phyloP scores from a whole-genome alignment of 2,113 vertebrate genomes.

The Heterotis niloticus region DNA sequence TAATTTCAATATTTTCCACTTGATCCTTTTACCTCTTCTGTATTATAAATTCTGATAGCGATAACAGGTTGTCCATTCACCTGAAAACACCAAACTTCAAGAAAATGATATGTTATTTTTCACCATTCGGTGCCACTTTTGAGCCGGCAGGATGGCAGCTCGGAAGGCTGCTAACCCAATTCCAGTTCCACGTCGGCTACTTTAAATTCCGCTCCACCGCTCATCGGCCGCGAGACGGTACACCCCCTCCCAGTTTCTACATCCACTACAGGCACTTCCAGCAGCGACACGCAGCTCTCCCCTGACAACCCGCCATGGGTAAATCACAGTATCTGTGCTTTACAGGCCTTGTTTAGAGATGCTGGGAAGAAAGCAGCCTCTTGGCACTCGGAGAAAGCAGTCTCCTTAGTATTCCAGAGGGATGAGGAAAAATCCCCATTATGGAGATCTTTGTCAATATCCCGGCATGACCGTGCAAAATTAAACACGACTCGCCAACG shows the following conservation, averaged over 20 bases:
- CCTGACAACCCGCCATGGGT: not conserved
- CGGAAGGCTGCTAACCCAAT: not conserved
- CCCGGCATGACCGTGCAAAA: not conserved
- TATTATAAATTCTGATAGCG: no score
- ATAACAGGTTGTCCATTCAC: no score
- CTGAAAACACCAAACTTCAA: not conserved
- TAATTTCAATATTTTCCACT: no score
- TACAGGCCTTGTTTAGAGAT: not conserved
- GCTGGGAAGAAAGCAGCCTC: not conserved
- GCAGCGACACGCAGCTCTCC: not conserved
- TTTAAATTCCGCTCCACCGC: not conserved
- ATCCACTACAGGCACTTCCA: not conserved
- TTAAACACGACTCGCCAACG: not conserved
- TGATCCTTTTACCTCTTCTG: no score
- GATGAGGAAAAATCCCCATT: not conserved
- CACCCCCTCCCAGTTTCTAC: not conserved
- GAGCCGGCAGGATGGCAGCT: not conserved
- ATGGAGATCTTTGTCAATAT: not conserved
- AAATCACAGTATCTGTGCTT: not conserved
- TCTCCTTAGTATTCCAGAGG: not conserved
- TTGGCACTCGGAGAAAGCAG: not conserved
- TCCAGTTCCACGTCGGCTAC: not conserved
- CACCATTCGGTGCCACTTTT: not conserved
- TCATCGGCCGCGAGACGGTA: not conserved
- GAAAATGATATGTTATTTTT: not conserved